A percentile compares a stretch with the other conserved stretches of the same genome.
phyloP scores from a whole-genome alignment of 2,113 vertebrate genomes.

The Hemichromis elongatus region DNA sequence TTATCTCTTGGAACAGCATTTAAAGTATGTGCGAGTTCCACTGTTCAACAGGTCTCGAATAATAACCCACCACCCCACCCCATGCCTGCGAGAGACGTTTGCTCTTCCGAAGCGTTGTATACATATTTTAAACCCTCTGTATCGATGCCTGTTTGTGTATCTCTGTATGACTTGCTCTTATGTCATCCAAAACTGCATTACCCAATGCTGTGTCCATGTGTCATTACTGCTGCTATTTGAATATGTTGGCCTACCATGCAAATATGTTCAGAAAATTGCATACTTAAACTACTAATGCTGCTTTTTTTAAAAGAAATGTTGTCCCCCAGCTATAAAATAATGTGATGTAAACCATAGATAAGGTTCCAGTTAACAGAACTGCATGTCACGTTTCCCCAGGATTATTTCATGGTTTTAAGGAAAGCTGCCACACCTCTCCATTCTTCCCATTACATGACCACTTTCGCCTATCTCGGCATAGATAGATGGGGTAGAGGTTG shows the following conservation, averaged over 20 bases:
- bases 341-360: neutral
- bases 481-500: slow-evolving; percentile 39
- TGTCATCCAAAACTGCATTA: neutral
- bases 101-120: neutral
- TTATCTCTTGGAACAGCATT: neutral
- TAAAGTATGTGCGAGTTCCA: neutral
- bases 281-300: neutral
- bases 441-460: neutral
- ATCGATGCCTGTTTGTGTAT: too few relatives aligned
- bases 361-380: neutral
- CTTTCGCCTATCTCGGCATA: neutral
- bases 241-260: neutral
- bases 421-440: neutral
- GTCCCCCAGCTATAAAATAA: neutral
- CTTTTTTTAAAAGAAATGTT: neutral
- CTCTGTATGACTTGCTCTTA: neutral
- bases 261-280: neutral
- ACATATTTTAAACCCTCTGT: neutral
- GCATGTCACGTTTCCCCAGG: neutral
- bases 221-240: neutral
- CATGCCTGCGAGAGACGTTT: neutral
- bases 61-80: neutral
- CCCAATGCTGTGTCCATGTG: neutral
- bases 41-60: neutral
- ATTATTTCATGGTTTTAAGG: neutral